Evolutionary conservation across 2,888 invertebrate species (phyloP).

Genomic region (Acronicta alni): DNA sequence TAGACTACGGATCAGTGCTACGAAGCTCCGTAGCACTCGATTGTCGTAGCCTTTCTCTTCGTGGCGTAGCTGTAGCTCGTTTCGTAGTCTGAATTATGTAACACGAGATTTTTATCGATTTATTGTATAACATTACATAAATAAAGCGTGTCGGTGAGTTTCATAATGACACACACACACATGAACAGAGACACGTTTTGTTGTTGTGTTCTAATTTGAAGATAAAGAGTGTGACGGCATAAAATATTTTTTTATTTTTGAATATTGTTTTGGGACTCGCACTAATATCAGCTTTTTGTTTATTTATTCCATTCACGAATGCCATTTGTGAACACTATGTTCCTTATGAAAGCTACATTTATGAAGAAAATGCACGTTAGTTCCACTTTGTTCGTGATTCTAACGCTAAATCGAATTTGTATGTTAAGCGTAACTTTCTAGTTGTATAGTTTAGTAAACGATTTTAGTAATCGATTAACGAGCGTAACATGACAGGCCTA

Average conservation of each 20-base stretch:
- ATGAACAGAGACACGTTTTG: background rate
- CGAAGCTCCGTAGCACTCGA: background rate
- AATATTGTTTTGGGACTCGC: constrained; percentile 20
- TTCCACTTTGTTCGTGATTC: background rate
- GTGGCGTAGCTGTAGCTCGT: background rate
- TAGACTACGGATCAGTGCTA: no score
- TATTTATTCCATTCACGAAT: constrained; percentile 5
- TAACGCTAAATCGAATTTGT: constrained; percentile 9
- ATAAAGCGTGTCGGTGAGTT: background rate
- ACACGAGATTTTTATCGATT: background rate
- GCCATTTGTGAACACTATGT: background rate
- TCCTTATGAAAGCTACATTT: constrained; percentile 1
- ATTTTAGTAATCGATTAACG: no score
- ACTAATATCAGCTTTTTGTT: constrained; percentile 8
- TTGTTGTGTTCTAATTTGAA: no score
- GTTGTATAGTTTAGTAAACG: no score
- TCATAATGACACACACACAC: background rate
- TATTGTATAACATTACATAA: background rate
- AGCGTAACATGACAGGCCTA: no score
- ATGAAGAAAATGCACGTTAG: constrained; percentile 1
- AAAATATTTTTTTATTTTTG: background rate
- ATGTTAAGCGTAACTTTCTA: background rate
- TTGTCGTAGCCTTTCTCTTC: background rate
- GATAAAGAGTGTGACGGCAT: no score
- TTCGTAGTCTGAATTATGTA: background rate